Evolutionary conservation across 2,797 vertebrate genomes (phyloP).

Genomic region (Ceyx erithaca): DNA sequence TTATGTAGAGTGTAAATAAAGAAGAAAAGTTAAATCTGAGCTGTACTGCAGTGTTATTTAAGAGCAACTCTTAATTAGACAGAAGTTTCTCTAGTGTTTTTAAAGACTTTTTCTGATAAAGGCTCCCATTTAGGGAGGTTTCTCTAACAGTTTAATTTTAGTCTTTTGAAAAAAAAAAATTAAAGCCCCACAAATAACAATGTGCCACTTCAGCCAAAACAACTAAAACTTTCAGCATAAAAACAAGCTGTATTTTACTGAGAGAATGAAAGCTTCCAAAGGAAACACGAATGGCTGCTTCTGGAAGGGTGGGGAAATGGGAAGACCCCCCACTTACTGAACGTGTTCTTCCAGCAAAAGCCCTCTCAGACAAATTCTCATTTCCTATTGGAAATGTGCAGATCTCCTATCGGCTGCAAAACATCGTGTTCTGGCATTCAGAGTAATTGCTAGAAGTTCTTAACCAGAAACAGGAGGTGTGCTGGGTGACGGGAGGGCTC

Average conservation of each 20-base stretch:
- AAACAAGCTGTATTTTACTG: neutral
- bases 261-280: neutral
- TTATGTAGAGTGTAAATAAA: neutral
- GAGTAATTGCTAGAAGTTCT: neutral
- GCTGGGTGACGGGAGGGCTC: neutral
- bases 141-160: neutral
- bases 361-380: neutral
- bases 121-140: neutral
- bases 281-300: slow-evolving; percentile 7
- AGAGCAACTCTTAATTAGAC: neutral
- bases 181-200: neutral
- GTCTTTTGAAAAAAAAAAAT: too few relatives aligned
- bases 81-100: neutral
- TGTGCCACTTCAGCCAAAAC: neutral
- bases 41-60: neutral
- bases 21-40: neutral
- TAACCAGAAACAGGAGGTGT: neutral
- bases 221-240: neutral
- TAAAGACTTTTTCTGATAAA: slow-evolving; percentile 7
- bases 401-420: neutral
- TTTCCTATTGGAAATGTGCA: neutral
- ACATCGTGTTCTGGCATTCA: neutral
- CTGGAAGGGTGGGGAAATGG: neutral
- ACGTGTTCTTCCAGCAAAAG: neutral
- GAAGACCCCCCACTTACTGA: neutral